Percentiles rank a stretch among this genome's conserved stretches.
Conservation (phyloP, 2,888 invertebrate species). For the Lysandra bellargus region DNA sequence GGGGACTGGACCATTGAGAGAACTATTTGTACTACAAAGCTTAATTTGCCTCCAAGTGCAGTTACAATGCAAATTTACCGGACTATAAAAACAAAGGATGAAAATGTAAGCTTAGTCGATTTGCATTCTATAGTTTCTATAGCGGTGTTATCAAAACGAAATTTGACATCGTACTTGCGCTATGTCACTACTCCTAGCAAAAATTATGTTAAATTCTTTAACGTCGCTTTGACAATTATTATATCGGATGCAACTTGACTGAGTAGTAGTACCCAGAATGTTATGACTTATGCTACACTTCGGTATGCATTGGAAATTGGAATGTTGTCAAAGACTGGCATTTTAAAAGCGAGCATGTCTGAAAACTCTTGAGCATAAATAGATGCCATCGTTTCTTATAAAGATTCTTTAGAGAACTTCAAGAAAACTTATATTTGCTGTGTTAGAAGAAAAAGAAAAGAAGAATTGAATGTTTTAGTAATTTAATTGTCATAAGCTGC, state of each 20-base stretch:
- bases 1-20: background rate
- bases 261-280: background rate
- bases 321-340: background rate
- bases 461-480: no score
- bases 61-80: conserved; percentile 6
- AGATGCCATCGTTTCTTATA: no score
- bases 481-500: no score
- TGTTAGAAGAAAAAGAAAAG: no score
- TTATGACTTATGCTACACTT: background rate
- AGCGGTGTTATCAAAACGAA: no score
- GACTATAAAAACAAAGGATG: conserved; percentile 4
- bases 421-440: no score
- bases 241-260: background rate
- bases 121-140: background rate
- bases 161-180: no score
- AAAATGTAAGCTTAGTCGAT: background rate
- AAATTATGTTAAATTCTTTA: no score
- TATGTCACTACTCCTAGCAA: no score
- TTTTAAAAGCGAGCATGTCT: background rate
- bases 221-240: background rate
- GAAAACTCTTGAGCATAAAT: background rate
- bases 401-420: no score
- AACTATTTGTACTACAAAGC: conserved; percentile 18
- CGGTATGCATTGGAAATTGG: background rate
- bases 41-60: conserved; percentile 6